Evolutionary conservation across 2,113 vertebrate genomes (phyloP), one percentile per base, ranked within the genome.

Genomic region (Lepisosteus osseus): DNA sequence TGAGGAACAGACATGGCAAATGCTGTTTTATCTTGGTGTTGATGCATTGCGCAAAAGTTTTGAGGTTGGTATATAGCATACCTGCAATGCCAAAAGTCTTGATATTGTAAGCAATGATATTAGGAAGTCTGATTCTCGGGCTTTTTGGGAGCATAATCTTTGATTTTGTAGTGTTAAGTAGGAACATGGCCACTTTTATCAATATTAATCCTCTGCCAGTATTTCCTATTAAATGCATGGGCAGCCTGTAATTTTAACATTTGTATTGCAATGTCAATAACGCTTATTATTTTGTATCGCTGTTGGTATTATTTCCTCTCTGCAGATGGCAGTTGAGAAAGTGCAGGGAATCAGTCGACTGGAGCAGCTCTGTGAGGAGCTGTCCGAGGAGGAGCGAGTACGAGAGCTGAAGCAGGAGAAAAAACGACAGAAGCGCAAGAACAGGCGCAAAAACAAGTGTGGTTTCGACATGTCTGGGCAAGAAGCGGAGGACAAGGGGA

Each of bases 1-100:
- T 0, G 97, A 99, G 85, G 97, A 98, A 70, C 97, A 99, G 79
- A 99, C 97, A 0, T 99, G 97, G 95, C 96, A 98, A 85, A 95
- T 99, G 89, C 91, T 99, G 64, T 98, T 97, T 69, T 96, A 97
- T 83, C 87, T 99, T 71, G 96, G 97, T 47, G 93, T 99, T 0
- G 96, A 98, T 74, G 94, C 95, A 67, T 81, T 99, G 45, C 96
- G 95, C 44, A 99, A 97, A 86, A 95, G 94, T 81, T 99, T 99
- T 79, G 97, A 99, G 95, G 97, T 98, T 82, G 81, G 56, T 47
- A 0, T 68, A 59, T 13, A 12, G n/a, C n/a, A 14, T 14, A 29
- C 29, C 29, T 29, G 29, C 29, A 29, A 29, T 29, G 29, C 29
- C 29, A 29, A 29, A 29, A 29, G 29, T 29, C 29, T 29, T 29